phyloP scores from a whole-genome alignment of 1,140 invertebrate genomes.

The Belonocnema kinseyi region DNA sequence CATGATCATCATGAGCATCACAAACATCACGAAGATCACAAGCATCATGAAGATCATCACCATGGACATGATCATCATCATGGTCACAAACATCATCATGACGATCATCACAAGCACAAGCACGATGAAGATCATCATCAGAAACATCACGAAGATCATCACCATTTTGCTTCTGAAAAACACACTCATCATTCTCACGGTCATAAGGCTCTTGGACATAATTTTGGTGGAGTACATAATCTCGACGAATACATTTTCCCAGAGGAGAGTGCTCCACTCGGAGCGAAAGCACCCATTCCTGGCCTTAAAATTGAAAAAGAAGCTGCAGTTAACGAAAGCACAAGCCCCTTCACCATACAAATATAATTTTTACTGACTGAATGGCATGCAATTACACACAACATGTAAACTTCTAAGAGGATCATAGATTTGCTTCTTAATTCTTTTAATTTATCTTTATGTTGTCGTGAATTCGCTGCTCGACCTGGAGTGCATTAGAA shows the following conservation, averaged over 20 bases:
- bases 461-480: not conserved
- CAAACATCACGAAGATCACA: conserved; percentile 56
- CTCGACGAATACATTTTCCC: conserved; percentile 64
- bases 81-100: conserved; percentile 2
- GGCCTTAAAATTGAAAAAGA: not conserved
- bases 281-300: not conserved
- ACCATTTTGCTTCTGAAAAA: conserved; percentile 58
- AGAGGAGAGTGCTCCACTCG: conserved; percentile 45
- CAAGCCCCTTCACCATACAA: not conserved
- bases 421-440: not conserved
- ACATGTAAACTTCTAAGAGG: not conserved
- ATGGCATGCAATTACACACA: too few species aligned
- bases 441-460: not conserved
- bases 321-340: not conserved
- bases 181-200: conserved; percentile 61
- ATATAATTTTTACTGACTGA: not conserved
- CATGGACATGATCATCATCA: conserved; percentile 11
- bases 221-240: conserved; percentile 57
- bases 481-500: conserved; percentile 18
- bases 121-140: not conserved
- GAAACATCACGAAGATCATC: conserved; percentile 39
- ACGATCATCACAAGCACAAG: not conserved
- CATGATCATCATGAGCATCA: conserved; percentile 62
- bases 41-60: conserved; percentile 6
- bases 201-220: conserved; percentile 52